Evolutionary conservation across 2,113 vertebrate genomes (phyloP).

Genomic region (Psephotus haematonotus): DNA sequence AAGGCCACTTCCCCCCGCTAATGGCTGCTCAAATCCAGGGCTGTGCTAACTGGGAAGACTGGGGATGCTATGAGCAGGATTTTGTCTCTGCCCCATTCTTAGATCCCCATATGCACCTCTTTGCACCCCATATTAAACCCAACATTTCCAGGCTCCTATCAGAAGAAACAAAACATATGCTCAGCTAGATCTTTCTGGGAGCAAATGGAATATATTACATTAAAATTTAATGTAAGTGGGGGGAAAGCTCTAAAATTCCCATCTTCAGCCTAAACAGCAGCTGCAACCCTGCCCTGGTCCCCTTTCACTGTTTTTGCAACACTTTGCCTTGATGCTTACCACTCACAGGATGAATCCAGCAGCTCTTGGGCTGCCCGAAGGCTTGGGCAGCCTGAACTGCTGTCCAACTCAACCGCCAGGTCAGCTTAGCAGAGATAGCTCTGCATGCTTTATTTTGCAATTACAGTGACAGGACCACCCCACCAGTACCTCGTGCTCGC

Average conservation of each 20-base stretch:
- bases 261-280: not conserved
- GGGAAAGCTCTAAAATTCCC: not conserved
- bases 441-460: not conserved
- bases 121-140: not conserved
- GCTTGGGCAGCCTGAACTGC: not conserved
- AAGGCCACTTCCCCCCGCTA: not conserved
- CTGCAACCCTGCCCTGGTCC: not conserved
- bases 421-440: not conserved
- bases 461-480: not conserved
- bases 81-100: not conserved
- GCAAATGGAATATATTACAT: not conserved
- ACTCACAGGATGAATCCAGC: not conserved
- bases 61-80: fast-evolving
- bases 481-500: not conserved
- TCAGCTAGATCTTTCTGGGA: too few relatives aligned
- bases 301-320: not conserved
- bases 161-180: not conserved
- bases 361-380: not conserved
- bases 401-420: not conserved
- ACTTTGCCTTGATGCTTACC: fast-evolving
- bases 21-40: not conserved
- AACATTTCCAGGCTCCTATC: not conserved
- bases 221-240: not conserved
- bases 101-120: not conserved
- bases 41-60: not conserved